Evolutionary conservation across 2,797 vertebrate genomes (phyloP).

Genomic region (Dryobates pubescens): DNA sequence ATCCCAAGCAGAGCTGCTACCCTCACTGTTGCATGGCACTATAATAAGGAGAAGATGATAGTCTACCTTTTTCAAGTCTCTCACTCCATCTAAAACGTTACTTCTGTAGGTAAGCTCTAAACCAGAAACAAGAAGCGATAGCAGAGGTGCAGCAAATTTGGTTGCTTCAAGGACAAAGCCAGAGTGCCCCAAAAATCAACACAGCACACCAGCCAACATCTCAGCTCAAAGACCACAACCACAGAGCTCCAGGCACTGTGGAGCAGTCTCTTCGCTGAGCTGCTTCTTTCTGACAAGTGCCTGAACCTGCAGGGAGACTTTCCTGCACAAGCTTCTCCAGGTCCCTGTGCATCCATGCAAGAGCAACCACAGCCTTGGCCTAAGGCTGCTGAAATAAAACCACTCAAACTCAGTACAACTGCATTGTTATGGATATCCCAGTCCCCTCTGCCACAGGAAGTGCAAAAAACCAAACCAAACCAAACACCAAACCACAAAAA

Average conservation of each 20-base stretch:
- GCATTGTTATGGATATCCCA: not conserved
- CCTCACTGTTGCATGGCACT: fast-evolving
- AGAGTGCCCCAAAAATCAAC: not conserved
- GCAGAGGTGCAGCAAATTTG: not conserved
- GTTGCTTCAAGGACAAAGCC: not conserved
- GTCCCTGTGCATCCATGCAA: not conserved
- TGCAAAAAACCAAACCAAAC: not conserved
- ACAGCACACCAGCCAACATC: not conserved
- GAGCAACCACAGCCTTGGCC: not conserved
- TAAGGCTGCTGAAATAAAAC: not conserved
- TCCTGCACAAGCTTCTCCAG: not conserved
- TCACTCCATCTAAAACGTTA: not conserved
- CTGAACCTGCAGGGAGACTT: not conserved
- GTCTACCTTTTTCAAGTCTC: not conserved
- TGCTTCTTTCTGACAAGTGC: not conserved
- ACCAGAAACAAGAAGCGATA: fast-evolving
- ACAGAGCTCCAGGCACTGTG: not conserved
- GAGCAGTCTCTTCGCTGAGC: not conserved
- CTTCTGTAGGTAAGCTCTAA: not conserved
- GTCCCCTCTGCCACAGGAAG: not conserved
- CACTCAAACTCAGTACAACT: not conserved
- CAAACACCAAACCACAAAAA: no score
- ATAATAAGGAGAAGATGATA: not conserved
- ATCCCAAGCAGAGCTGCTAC: not conserved
- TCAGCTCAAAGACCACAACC: fast-evolving